Conservation (phyloP, 2,888 invertebrate genomes). For the Holacanthella duospinosa region DNA sequence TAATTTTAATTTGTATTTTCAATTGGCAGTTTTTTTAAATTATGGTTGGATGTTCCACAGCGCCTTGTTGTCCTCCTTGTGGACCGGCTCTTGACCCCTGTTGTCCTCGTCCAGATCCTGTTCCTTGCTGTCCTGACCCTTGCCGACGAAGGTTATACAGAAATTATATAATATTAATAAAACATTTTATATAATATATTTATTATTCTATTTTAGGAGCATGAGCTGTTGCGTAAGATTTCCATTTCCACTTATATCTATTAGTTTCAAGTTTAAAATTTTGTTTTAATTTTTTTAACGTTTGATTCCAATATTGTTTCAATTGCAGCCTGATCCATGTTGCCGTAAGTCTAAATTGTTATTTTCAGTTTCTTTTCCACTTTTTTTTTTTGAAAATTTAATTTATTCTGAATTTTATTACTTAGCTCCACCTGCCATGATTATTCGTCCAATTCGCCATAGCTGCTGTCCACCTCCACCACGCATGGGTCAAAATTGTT, state of each 20-base stretch:
- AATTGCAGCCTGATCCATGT: slow-evolving; percentile 2
- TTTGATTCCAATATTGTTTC: too few relatives aligned
- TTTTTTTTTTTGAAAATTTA: too few relatives aligned
- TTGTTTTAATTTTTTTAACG: neutral
- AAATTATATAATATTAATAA: neutral
- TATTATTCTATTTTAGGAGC: neutral
- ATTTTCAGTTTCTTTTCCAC: neutral
- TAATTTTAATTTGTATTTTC: neutral
- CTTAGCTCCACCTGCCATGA: neutral
- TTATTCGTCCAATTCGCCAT: neutral
- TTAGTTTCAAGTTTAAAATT: neutral
- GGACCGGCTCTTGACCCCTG: neutral
- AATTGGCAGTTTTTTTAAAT: too few relatives aligned
- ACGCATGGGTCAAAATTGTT: neutral
- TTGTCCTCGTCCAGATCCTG: neutral
- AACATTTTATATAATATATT: neutral
- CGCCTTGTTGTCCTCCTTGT: neutral
- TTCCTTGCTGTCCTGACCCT: slow-evolving; percentile 1
- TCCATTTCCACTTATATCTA: neutral
- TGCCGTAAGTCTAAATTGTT: neutral
- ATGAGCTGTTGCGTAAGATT: slow-evolving; percentile 2
- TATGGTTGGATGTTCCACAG: too few relatives aligned
- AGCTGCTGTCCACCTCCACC: neutral
- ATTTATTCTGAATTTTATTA: neutral
- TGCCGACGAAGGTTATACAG: neutral